Base-by-base conservation (phyloP, 2,888 invertebrate genomes). In the Chorisops tibialis region DNA sequence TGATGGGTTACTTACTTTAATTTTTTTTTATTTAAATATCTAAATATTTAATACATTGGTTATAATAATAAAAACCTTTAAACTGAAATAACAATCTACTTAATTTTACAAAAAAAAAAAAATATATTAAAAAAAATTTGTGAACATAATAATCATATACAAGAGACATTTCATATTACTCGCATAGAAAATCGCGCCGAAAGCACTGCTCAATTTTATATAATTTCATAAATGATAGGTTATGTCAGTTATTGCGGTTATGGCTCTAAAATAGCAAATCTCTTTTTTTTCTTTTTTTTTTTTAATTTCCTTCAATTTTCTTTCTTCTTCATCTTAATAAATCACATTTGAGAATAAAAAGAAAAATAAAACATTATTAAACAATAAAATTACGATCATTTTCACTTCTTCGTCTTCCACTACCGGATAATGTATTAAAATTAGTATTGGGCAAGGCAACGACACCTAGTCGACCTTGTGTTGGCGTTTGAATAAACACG, bases 401-500 rank as follows among this genome's bases (percentile, higher is more conserved):
- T 30, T 11, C 22, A 21, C 22, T 19, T 21, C 56, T 43, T 56
- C 45, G 45, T 22, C 56, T 1, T n/a, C 45, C 56, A 22, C 18
- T 16, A 7, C 30, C 35, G 16, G 48, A 47, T 14, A 22, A 35
- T 16, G 56, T 43, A 35, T 56, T 45, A 19, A 52, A 50, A 63
- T 58, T 67, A 43, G 65, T 63, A 67, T 71, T 71, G 47, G 78
- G 78, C 64, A 78, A 65, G 2, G 78, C 78, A 11, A 72, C 77
- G 52, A 78, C 76, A 37, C 75, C 78, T 60, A 77, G 73, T 50
- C 75, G 73, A 49, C 75, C 77, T 39, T 50, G 50, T 51, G 72
- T 74, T 48, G 76, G 75, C 52, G 76, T 75, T 66, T 74, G 74
- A 49, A 76, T 69, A 62, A 75, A 77, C 49, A 70, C 70, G 19